Evolutionary conservation across 2,113 vertebrate species (phyloP), one percentile per base, ranked within the genome.

Genomic region (Cynoglossus semilaevis): DNA sequence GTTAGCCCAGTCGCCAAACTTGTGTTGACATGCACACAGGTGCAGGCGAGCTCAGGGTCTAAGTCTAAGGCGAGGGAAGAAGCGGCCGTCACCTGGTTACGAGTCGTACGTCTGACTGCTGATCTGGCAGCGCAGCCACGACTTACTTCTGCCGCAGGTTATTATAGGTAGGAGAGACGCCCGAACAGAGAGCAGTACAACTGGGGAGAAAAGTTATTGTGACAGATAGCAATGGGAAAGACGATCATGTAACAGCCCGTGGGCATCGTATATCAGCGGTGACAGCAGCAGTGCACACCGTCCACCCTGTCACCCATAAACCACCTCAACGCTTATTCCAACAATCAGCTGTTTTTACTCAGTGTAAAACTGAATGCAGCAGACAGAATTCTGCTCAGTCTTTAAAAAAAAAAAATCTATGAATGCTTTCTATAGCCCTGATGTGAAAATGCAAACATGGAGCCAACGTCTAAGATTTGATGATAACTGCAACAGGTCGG

Each of bases 221-320:
- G 65, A 70, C 36, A 8, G 44, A 72, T 29, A 29, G 22, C 22
- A 29, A 4, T 29, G 22, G 22, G 54, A 40, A 22, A 57, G 36
- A 46, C 9, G 49, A 15, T 19, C 35, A 55, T 48, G 49, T 43
- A 34, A 56, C 51, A 35, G 40, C 60, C 60, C 58, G 12, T 56
- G 64, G 73, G 53, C 15, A 13, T 58, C 65, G 67, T 50, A 63
- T 48, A 69, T 72, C 57, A 67, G 57, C 65, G 66, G 61, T 63
- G 64, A 69, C 29, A 59, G 64, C 73, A 42, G 59, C 3, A 35
- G 18, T 37, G 36, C 42, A 22, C 34, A 51, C 43, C 11, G 11
- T 41, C 45, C 35, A 50, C 7, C n/a, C 40, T 11, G n/a, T 46
- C n/a, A 22, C 41, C 47, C 15, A 12, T 29, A 47, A 5, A 11